Evolutionary conservation across 1,140 invertebrate genomes (phyloP).

Genomic region (Drosophila burlai): DNA sequence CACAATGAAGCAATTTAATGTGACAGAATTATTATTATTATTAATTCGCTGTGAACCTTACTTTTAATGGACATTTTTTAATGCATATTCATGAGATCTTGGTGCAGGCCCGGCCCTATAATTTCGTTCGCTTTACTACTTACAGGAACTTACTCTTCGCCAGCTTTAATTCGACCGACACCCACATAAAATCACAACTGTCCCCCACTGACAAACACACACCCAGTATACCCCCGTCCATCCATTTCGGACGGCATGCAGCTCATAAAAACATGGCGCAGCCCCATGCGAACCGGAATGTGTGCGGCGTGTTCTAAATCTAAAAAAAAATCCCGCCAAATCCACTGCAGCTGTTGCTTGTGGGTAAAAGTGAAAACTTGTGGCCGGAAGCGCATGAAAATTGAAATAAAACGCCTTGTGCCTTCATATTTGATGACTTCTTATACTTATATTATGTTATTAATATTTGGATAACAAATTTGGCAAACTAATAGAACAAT

Average conservation of each 20-base stretch:
- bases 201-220: constrained; percentile 26
- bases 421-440: constrained; percentile 26
- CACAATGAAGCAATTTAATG: constrained; percentile 7
- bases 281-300: constrained; percentile 39
- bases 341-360: constrained; percentile 63
- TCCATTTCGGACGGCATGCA: constrained; percentile 19
- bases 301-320: constrained; percentile 48
- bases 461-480: background rate
- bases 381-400: constrained; percentile 62
- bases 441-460: constrained; percentile 14
- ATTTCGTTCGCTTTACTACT: background rate
- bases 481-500: background rate
- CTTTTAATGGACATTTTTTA: constrained; percentile 5
- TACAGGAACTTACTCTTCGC: constrained; percentile 4
- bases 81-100: constrained; percentile 1
- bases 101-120: background rate
- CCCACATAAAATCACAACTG: constrained; percentile 49
- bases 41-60: constrained; percentile 22
- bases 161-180: constrained; percentile 28
- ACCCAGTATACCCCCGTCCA: constrained; percentile 1
- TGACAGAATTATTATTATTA: constrained; percentile 1
- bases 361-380: constrained; percentile 66
- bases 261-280: constrained; percentile 47
- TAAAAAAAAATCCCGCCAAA: constrained; percentile 57
- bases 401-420: constrained; percentile 57